Percentiles rank a stretch among this genome's conserved stretches.
Conservation (phyloP, 2,888 invertebrate species). For the Sylvicola fuscatus region DNA sequence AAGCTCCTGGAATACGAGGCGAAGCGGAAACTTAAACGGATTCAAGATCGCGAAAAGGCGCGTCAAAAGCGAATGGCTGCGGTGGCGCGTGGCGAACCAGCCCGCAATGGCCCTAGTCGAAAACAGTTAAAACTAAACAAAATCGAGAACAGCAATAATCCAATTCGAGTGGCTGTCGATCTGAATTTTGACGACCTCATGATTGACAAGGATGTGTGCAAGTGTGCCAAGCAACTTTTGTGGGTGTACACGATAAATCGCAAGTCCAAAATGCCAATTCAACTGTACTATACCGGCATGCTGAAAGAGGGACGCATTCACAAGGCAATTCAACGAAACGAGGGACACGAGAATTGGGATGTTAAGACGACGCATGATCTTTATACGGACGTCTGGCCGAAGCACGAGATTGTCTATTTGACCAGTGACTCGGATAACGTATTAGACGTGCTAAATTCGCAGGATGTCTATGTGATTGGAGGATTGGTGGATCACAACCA, state of each 20-base stretch:
- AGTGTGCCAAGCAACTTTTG: conserved; percentile 76
- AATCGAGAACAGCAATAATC: conserved; percentile 45
- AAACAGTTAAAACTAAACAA: conserved; percentile 57
- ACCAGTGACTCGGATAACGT: conserved; percentile 87
- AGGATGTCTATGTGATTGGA: conserved; percentile 82
- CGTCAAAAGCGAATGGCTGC: conserved; percentile 50
- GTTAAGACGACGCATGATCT: conserved; percentile 47
- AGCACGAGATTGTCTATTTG: conserved; percentile 60
- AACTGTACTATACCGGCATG: conserved; percentile 67
- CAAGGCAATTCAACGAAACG: conserved; percentile 54
- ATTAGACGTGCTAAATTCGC: conserved; percentile 48
- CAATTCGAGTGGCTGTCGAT: conserved; percentile 55
- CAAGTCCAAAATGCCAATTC: conserved; percentile 54
- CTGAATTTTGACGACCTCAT: conserved; percentile 81
- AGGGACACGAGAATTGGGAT: conserved; percentile 86
- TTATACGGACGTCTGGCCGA: conserved; percentile 50
- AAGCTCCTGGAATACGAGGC: conserved; percentile 55
- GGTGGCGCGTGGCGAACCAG: conserved; percentile 43
- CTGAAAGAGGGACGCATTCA: conserved; percentile 41
- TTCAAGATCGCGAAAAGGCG: conserved; percentile 46
- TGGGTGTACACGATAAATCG: conserved; percentile 83
- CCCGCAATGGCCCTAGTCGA: conserved; percentile 46
- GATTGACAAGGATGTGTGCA: conserved; percentile 72
- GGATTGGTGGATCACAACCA: conserved; percentile 95
- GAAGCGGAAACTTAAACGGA: conserved; percentile 44